These are phyloP conservation scores for Lutra lutra DNA, from an alignment of 2,797 vertebrate genomes.

Conservation along the genomic window DNA sequence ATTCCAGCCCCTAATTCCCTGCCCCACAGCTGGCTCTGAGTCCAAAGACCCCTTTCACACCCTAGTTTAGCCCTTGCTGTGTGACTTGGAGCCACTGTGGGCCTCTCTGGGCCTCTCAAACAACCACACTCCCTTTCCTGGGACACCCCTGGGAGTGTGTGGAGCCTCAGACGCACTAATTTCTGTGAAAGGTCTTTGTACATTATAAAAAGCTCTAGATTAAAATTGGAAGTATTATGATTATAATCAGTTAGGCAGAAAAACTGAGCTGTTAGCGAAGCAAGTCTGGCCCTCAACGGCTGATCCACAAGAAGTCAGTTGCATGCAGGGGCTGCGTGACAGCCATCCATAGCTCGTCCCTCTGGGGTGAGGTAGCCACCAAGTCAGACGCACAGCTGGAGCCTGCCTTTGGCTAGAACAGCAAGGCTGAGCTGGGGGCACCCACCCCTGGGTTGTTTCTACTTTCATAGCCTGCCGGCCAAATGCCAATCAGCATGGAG, in stretches of 20 bases:
- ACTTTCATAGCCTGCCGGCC: neutral
- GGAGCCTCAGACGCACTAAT: neutral
- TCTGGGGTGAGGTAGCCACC: neutral
- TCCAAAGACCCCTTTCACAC: neutral
- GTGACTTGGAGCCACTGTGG: neutral
- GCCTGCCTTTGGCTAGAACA: neutral
- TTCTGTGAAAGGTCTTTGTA: neutral
- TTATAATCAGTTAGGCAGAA: constrained; percentile 30
- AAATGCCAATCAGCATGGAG: neutral
- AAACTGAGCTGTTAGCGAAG: neutral
- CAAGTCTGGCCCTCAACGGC: neutral
- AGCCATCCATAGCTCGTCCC: neutral
- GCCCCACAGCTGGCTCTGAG: neutral
- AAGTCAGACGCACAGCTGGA: neutral
- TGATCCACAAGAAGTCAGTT: neutral
- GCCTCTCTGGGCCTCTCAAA: neutral
- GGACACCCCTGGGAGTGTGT: neutral
- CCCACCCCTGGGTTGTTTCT: neutral
- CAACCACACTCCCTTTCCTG: neutral
- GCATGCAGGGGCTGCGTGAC: neutral
- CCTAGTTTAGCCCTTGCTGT: neutral
- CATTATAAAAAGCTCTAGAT: constrained; percentile 48
- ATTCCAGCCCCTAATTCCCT: neutral
- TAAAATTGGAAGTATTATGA: constrained; percentile 49
- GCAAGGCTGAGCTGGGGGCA: neutral